These are phyloP conservation scores for Goniozus legneri DNA, from an alignment of 1,140 invertebrate genomes.

Conservation along the genomic window DNA sequence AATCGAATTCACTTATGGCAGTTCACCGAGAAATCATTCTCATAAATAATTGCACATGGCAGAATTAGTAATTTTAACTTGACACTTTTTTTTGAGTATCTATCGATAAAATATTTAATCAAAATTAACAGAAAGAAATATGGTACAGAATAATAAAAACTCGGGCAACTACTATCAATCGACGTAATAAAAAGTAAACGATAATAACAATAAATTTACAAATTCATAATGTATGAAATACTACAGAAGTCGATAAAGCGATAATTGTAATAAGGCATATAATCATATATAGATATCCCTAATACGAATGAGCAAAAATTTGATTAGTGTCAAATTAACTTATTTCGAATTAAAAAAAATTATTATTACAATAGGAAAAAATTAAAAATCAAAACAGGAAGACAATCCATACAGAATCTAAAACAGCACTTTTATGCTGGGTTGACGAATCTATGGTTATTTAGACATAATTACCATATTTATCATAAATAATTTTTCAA, in stretches of 20 bases:
- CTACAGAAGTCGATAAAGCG: not conserved
- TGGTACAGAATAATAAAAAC: too few relatives aligned
- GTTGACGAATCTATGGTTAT: not conserved
- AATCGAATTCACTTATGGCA: too few relatives aligned
- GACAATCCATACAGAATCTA: conserved; percentile 22
- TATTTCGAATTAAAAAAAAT: conserved; percentile 6
- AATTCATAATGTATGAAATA: conserved; percentile 1
- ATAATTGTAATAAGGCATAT: not conserved
- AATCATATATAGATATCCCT: not conserved
- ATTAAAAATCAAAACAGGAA: conserved; percentile 21
- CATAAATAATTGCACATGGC: too few relatives aligned
- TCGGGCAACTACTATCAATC: too few relatives aligned
- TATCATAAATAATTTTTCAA: conserved; percentile 25
- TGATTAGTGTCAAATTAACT: conserved; percentile 18
- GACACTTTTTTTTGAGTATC: too few relatives aligned
- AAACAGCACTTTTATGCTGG: conserved; percentile 23
- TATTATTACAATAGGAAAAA: not conserved
- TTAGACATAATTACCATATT: conserved; percentile 3
- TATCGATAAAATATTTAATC: too few relatives aligned
- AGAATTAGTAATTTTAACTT: too few relatives aligned
- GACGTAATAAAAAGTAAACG: too few relatives aligned
- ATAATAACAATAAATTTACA: not conserved
- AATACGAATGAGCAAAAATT: conserved; percentile 28
- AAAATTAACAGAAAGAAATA: too few relatives aligned
- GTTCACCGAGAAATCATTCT: too few relatives aligned